Evolutionary conservation across 2,113 vertebrate species (phyloP).

Genomic region (Hydrolagus affinis): DNA sequence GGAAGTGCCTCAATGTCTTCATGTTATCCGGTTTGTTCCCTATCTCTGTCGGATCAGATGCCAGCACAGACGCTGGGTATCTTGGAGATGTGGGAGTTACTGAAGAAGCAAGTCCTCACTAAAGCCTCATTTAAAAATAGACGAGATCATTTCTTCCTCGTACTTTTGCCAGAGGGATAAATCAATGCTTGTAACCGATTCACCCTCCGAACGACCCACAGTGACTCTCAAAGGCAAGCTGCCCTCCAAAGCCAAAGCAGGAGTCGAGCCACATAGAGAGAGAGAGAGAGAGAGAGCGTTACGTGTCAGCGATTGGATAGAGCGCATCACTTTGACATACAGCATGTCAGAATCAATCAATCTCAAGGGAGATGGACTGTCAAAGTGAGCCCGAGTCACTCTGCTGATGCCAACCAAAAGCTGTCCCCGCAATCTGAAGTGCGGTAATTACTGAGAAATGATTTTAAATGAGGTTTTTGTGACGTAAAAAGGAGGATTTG

Average conservation of each 20-base stretch:
- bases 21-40: background rate
- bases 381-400: background rate
- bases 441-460: background rate
- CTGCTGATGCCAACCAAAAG: background rate
- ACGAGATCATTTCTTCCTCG: background rate
- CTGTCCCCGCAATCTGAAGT: background rate
- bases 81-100: background rate
- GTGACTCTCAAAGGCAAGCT: background rate
- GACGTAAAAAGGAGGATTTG: background rate
- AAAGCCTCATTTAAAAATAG: background rate
- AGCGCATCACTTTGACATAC: background rate
- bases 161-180: background rate
- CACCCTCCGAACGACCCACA: background rate
- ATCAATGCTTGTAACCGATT: background rate
- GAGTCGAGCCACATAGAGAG: background rate
- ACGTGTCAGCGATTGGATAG: background rate
- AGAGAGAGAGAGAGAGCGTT: background rate
- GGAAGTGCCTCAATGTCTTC: no score
- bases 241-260: background rate
- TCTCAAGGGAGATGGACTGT: background rate
- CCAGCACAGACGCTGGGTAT: background rate
- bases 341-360: background rate
- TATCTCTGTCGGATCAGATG: background rate
- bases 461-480: background rate
- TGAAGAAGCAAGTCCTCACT: background rate